Evolutionary conservation across 2,113 vertebrate species (phyloP).

Genomic region (Grus americana): DNA sequence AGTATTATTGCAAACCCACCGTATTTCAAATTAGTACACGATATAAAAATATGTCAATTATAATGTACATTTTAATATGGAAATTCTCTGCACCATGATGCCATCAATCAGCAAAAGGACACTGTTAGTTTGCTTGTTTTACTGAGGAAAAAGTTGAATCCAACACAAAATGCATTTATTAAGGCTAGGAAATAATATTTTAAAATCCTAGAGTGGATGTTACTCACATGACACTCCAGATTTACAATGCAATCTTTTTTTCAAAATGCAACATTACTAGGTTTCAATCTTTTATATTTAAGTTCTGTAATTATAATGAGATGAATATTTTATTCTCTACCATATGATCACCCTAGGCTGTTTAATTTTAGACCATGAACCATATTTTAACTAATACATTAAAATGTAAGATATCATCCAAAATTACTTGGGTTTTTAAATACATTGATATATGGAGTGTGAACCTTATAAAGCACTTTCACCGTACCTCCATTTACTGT

Average conservation of each 20-base stretch:
- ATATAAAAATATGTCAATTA: not conserved
- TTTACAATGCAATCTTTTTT: not conserved
- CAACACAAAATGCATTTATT: not conserved
- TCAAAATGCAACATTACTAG: constrained; percentile 14
- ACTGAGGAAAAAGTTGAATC: not conserved
- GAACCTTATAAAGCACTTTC: not conserved
- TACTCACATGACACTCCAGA: not conserved
- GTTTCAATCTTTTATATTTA: constrained; percentile 37
- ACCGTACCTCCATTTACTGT: not conserved
- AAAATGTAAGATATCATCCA: constrained; percentile 60
- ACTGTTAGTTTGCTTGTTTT: not conserved
- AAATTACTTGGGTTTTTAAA: constrained; percentile 50
- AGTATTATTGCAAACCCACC: not conserved
- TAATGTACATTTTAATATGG: not conserved
- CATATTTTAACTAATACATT: constrained; percentile 68
- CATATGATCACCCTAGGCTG: constrained; percentile 69
- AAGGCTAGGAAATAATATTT: not conserved
- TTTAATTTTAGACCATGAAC: constrained; percentile 66
- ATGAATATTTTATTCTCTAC: constrained; percentile 75
- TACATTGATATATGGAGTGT: constrained; percentile 16
- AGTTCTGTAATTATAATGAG: constrained; percentile 72
- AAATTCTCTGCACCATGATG: not conserved
- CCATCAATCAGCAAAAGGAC: not conserved
- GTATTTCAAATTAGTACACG: not conserved
- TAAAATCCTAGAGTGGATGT: not conserved